Percentiles rank a stretch among this genome's conserved stretches.
Evolutionary conservation across 1,140 invertebrate genomes (phyloP).

Genomic region (Oreohelix idahoensis): DNA sequence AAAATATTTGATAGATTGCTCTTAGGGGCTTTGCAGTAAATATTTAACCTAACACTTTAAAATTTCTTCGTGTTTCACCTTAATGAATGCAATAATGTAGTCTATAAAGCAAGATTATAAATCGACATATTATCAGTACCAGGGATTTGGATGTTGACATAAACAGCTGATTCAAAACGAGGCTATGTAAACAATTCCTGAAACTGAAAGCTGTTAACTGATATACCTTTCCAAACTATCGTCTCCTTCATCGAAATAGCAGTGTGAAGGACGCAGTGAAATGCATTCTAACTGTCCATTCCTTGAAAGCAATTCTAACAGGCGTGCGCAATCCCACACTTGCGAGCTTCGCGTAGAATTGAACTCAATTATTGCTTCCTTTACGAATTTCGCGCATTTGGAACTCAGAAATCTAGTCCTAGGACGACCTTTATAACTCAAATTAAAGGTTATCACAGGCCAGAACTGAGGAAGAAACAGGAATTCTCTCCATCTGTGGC

Average conservation of each 20-base stretch:
- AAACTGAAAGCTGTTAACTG: slow-evolving; percentile 9
- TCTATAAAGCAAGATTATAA: too few relatives aligned
- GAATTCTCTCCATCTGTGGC: slow-evolving; percentile 78
- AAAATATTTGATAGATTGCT: too few relatives aligned
- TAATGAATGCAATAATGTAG: too few relatives aligned
- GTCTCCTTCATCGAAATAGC: slow-evolving; percentile 60
- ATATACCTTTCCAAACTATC: slow-evolving; percentile 59
- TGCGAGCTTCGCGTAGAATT: slow-evolving; percentile 71
- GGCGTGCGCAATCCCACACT: slow-evolving; percentile 64
- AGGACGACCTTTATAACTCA: slow-evolving; percentile 71
- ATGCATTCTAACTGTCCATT: slow-evolving; percentile 70
- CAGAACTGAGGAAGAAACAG: slow-evolving; percentile 79
- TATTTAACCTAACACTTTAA: too few relatives aligned
- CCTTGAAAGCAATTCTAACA: slow-evolving; percentile 64
- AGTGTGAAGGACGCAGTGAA: slow-evolving; percentile 71
- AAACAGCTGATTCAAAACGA: slow-evolving; percentile 43
- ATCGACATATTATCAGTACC: too few relatives aligned
- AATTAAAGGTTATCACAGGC: slow-evolving; percentile 73
- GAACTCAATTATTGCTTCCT: slow-evolving; percentile 72
- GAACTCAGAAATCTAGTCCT: slow-evolving; percentile 71
- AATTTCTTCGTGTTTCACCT: too few relatives aligned
- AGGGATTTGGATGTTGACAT: too few relatives aligned
- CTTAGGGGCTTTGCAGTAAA: too few relatives aligned
- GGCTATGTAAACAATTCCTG: slow-evolving; percentile 42
- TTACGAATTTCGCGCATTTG: slow-evolving; percentile 73